Percentiles rank a stretch among this genome's conserved stretches.
These are phyloP conservation scores for Heptranchias perlo DNA, from an alignment of 2,113 vertebrate genomes.

Conservation along the genomic window DNA sequence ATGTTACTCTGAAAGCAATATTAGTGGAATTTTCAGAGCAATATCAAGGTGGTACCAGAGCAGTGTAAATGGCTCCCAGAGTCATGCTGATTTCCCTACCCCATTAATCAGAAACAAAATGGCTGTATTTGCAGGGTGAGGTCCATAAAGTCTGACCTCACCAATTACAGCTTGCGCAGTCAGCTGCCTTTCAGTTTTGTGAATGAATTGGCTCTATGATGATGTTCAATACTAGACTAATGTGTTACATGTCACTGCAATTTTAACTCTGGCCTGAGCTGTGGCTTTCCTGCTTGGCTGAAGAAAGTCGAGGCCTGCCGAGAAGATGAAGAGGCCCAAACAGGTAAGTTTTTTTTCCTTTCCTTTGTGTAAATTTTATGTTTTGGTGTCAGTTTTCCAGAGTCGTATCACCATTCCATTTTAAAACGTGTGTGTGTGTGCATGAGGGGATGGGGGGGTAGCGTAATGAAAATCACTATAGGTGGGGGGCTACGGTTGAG, in stretches of 20 bases:
- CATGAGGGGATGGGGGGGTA: too few species aligned
- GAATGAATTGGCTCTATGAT: not conserved
- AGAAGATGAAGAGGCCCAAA: not conserved
- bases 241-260: not conserved
- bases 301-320: not conserved
- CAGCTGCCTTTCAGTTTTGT: slow-evolving; percentile 18
- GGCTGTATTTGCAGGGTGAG: not conserved
- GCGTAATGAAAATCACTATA: not conserved
- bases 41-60: not conserved
- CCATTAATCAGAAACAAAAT: not conserved
- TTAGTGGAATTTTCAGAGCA: not conserved
- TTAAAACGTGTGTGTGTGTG: not conserved
- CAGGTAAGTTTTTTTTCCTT: not conserved
- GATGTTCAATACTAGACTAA: not conserved
- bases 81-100: not conserved
- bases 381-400: not conserved
- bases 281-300: too few species aligned
- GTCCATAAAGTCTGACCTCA: not conserved
- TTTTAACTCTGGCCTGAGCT: not conserved
- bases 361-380: not conserved
- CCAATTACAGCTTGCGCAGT: not conserved
- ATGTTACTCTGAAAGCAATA: not conserved
- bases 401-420: not conserved
- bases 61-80: not conserved
- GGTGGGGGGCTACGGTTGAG: not conserved